phyloP scores from a whole-genome alignment of 2,888 invertebrate genomes.

The Tenthredo mesomela region DNA sequence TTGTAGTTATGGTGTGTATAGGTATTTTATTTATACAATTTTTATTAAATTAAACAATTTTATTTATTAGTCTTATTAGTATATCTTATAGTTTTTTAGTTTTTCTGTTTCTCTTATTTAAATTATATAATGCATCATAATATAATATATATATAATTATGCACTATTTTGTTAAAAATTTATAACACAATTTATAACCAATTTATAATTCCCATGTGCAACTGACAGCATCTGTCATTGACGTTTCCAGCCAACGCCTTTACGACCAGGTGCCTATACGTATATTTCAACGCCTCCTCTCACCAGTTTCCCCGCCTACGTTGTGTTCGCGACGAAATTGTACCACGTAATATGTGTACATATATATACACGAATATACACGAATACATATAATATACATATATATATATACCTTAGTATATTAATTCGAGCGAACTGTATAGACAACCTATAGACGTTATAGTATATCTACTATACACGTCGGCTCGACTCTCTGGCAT shows the following conservation, averaged over 20 bases:
- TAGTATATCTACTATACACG: background rate
- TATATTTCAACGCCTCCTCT: slow-evolving; percentile 31
- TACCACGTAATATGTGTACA: slow-evolving; percentile 52
- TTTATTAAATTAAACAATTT: too few species aligned
- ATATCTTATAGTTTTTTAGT: background rate
- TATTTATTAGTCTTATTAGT: too few species aligned
- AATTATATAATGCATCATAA: background rate
- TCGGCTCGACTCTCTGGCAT: background rate
- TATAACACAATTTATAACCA: background rate
- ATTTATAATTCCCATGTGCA: slow-evolving; percentile 28
- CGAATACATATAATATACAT: background rate
- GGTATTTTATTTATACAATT: background rate
- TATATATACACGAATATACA: background rate
- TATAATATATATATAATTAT: background rate
- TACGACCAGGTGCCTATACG: slow-evolving; percentile 34
- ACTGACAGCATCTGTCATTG: slow-evolving; percentile 46
- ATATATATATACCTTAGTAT: background rate
- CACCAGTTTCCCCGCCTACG: slow-evolving; percentile 14
- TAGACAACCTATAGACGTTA: background rate
- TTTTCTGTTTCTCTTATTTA: background rate
- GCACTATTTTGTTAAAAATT: background rate
- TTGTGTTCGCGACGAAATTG: slow-evolving; percentile 20
- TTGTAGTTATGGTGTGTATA: background rate
- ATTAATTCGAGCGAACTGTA: background rate
- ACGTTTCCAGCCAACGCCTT: slow-evolving; percentile 28